phyloP scores from a whole-genome alignment of 1,140 invertebrate species.

The Drosophila micromelanica region DNA sequence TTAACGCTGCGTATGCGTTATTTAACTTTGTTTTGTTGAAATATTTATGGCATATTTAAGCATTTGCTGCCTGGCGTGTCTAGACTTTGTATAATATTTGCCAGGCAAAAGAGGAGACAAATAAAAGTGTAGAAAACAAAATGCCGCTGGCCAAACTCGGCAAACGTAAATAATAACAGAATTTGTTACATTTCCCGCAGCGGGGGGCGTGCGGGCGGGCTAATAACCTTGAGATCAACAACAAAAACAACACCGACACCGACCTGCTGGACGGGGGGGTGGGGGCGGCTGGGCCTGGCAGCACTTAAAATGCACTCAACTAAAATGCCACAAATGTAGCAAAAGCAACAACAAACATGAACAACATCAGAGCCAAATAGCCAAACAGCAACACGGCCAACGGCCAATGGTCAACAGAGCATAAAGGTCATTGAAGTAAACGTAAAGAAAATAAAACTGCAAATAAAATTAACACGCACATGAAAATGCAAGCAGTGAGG shows the following conservation, averaged over 20 bases:
- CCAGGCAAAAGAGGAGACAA: constrained; percentile 17
- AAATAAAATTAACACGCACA: constrained; percentile 65
- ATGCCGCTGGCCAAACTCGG: constrained; percentile 23
- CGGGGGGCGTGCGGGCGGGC: constrained; percentile 3
- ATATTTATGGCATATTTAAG: constrained; percentile 49
- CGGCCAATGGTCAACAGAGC: constrained; percentile 25
- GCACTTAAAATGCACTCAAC: constrained; percentile 68
- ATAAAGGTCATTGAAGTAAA: constrained; percentile 57
- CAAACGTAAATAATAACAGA: constrained; percentile 54
- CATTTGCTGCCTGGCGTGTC: constrained; percentile 27
- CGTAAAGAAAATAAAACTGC: constrained; percentile 62
- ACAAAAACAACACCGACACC: background rate
- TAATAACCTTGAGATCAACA: constrained; percentile 49
- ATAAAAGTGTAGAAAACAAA: constrained; percentile 25
- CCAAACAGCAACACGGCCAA: constrained; percentile 24
- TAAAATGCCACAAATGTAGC: constrained; percentile 62
- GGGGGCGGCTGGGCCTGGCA: constrained; percentile 17
- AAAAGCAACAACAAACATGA: constrained; percentile 38
- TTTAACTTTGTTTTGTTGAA: constrained; percentile 36
- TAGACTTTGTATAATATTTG: constrained; percentile 41
- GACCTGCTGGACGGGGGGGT: background rate
- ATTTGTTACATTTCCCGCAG: constrained; percentile 19
- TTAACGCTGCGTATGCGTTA: constrained; percentile 44
- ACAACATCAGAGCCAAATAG: constrained; percentile 26
- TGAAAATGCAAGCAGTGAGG: constrained; percentile 40